Evolutionary conservation across 2,888 invertebrate genomes (phyloP).

Genomic region (Andricus curvator): DNA sequence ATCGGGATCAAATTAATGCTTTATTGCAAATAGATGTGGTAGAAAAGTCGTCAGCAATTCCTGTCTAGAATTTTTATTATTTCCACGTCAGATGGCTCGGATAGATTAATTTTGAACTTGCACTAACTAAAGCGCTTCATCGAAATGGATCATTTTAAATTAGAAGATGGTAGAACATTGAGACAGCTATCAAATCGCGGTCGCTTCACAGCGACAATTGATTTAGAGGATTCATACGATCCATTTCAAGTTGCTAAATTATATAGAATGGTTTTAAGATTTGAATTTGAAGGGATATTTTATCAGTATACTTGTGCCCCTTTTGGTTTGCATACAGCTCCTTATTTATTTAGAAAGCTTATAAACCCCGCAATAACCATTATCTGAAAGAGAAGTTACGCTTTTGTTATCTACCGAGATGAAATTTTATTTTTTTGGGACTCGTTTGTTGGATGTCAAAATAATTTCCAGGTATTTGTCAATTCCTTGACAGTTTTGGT

Average conservation of each 20-base stretch:
- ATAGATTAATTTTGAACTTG: not conserved
- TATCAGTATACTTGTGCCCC: too few relatives aligned
- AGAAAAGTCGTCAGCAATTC: not conserved
- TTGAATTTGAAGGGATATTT: too few relatives aligned
- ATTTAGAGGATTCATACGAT: constrained; percentile 6
- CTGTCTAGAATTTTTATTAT: constrained; percentile 19
- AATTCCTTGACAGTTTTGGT: too few relatives aligned
- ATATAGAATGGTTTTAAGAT: too few relatives aligned
- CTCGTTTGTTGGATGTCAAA: too few relatives aligned
- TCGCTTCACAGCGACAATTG: not conserved
- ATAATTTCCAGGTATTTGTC: too few relatives aligned
- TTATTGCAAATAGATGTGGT: not conserved
- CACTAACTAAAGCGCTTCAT: not conserved
- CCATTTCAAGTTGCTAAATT: not conserved
- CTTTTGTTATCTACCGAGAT: too few relatives aligned
- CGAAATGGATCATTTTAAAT: not conserved
- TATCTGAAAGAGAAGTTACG: too few relatives aligned
- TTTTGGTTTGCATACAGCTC: not conserved
- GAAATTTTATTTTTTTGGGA: too few relatives aligned
- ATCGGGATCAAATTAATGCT: not conserved
- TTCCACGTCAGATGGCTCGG: not conserved
- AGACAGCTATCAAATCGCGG: not conserved
- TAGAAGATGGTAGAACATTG: not conserved
- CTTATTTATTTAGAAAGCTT: not conserved
- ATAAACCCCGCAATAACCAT: not conserved